phyloP scores from a whole-genome alignment of 2,113 vertebrate species.

The Erinaceus europaeus region DNA sequence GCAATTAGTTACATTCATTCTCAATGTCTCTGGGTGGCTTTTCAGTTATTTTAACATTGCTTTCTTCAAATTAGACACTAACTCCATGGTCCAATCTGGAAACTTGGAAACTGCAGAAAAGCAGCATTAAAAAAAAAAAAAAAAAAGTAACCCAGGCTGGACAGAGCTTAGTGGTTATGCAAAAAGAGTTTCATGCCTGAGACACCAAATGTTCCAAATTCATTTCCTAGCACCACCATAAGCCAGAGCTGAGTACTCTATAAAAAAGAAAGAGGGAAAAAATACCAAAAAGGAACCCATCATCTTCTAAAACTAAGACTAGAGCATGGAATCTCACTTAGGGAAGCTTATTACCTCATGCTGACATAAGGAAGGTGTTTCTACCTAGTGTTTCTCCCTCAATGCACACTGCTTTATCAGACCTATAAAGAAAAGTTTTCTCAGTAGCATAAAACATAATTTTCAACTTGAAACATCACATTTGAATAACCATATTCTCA shows the following conservation, averaged over 20 bases:
- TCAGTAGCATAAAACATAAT: background rate
- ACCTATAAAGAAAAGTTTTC: background rate
- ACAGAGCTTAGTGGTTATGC: no score
- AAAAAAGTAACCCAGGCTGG: no score
- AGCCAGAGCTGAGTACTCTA: no score
- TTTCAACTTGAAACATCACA: background rate
- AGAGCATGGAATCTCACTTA: background rate
- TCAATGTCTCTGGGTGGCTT: background rate
- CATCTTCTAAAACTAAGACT: conserved; percentile 9
- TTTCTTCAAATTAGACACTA: background rate
- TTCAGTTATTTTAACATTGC: background rate
- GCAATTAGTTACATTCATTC: background rate
- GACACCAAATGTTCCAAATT: no score
- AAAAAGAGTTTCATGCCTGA: no score
- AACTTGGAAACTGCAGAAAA: background rate
- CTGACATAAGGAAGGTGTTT: background rate
- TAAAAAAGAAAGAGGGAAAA: no score
- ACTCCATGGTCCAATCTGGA: background rate
- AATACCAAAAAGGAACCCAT: no score
- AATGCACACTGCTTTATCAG: background rate
- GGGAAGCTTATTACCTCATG: background rate
- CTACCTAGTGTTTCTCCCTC: background rate
- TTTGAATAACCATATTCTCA: background rate
- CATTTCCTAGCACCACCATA: no score
- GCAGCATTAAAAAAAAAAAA: background rate